These are phyloP conservation scores for Mactra quadrangularis DNA, from an alignment of 1,140 invertebrate species.

Conservation along the genomic window DNA sequence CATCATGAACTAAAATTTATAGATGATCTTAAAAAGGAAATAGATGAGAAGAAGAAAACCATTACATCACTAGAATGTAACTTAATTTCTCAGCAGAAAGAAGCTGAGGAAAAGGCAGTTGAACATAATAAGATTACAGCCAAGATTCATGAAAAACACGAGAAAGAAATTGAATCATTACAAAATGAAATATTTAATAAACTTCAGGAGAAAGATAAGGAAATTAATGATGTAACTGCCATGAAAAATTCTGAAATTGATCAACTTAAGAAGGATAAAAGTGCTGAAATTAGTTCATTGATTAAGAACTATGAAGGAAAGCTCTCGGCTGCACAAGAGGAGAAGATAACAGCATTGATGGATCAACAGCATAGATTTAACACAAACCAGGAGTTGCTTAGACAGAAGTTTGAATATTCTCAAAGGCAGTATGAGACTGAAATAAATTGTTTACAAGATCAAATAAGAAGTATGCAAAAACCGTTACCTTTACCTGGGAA, in stretches of 20 bases:
- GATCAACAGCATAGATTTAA: slow-evolving; percentile 36
- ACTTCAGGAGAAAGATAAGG: slow-evolving; percentile 26
- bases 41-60: slow-evolving; percentile 13
- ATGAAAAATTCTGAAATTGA: slow-evolving; percentile 15
- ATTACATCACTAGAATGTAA: background rate
- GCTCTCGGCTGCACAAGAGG: slow-evolving; percentile 14
- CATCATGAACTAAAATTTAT: slow-evolving; percentile 38
- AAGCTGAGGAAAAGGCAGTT: background rate
- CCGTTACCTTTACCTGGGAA: background rate
- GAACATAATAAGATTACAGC: background rate
- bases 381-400: slow-evolving; percentile 44
- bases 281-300: background rate
- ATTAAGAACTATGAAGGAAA: slow-evolving; percentile 47
- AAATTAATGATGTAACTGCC: slow-evolving; percentile 1
- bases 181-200: slow-evolving; percentile 15
- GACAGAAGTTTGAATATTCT: slow-evolving; percentile 44
- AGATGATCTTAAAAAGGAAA: slow-evolving; percentile 37
- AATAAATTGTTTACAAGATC: slow-evolving; percentile 14
- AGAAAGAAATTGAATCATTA: slow-evolving; percentile 4
- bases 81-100: background rate
- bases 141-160: background rate
- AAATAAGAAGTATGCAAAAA: slow-evolving; percentile 28
- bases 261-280: slow-evolving; percentile 17
- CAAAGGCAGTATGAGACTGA: slow-evolving; percentile 42
- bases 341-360: slow-evolving; percentile 16